Conservation (phyloP, 2,888 invertebrate genomes). For the Parasteatoda lunata region DNA sequence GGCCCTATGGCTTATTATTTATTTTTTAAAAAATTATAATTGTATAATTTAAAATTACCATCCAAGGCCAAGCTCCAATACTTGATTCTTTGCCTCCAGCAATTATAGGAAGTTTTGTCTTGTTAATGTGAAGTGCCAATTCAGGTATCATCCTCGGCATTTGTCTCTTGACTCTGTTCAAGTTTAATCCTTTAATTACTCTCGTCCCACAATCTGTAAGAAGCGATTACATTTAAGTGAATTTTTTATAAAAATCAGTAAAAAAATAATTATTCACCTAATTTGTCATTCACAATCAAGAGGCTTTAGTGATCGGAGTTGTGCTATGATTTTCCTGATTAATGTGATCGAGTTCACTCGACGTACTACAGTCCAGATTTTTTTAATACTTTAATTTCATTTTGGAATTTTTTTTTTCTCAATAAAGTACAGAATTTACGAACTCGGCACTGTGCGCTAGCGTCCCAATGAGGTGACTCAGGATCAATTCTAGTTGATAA, state of each 20-base stretch:
- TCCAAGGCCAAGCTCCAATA: slow-evolving; percentile 65
- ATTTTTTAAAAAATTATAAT: background rate
- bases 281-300: background rate
- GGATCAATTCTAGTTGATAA: no score
- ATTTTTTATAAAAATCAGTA: background rate
- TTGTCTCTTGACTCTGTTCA: slow-evolving; percentile 5
- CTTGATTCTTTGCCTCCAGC: slow-evolving; percentile 57
- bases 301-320: background rate
- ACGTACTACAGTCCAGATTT: background rate
- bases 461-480: no score
- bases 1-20: background rate
- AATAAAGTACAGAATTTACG: no score
- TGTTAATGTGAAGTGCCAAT: background rate
- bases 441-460: no score
- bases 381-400: no score
- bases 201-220: slow-evolving; percentile 44
- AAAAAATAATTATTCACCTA: background rate
- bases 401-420: no score
- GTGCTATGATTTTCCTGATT: background rate
- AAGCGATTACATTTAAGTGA: background rate
- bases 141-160: background rate
- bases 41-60: slow-evolving; percentile 37
- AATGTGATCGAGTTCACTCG: background rate
- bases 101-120: background rate
- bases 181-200: slow-evolving; percentile 16